Evolutionary conservation across 2,797 vertebrate species (phyloP).

Genomic region (Molossus alvarezi): DNA sequence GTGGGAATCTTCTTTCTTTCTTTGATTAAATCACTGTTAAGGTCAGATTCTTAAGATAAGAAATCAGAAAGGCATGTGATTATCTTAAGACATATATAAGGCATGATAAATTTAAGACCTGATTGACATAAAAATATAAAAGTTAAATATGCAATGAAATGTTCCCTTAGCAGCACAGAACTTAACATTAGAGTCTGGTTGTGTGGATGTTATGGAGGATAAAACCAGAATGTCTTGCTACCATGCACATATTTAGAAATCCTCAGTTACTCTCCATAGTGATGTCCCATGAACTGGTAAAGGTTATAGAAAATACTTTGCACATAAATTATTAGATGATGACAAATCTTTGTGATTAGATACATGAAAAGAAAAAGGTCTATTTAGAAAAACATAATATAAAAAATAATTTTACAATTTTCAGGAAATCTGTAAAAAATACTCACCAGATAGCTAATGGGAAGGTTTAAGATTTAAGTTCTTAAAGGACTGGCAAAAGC

Average conservation of each 20-base stretch:
- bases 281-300: background rate
- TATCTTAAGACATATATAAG: background rate
- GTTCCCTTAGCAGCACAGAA: background rate
- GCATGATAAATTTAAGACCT: conserved; percentile 10
- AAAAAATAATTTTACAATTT: conserved; percentile 10
- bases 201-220: background rate
- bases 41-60: conserved; percentile 67
- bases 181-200: background rate
- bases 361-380: background rate
- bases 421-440: conserved; percentile 16
- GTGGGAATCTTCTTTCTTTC: background rate
- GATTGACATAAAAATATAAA: conserved; percentile 9
- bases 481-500: background rate
- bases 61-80: conserved; percentile 18
- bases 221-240: background rate
- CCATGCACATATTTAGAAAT: background rate
- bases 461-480: conserved; percentile 28
- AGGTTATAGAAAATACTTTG: background rate
- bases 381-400: conserved; percentile 30
- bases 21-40: conserved; percentile 49
- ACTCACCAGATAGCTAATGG: background rate
- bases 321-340: conserved; percentile 7
- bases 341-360: background rate
- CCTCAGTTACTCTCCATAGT: background rate
- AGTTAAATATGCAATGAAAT: conserved; percentile 34